phyloP scores from a whole-genome alignment of 2,797 vertebrate species.

The Holocentrus rufus region DNA sequence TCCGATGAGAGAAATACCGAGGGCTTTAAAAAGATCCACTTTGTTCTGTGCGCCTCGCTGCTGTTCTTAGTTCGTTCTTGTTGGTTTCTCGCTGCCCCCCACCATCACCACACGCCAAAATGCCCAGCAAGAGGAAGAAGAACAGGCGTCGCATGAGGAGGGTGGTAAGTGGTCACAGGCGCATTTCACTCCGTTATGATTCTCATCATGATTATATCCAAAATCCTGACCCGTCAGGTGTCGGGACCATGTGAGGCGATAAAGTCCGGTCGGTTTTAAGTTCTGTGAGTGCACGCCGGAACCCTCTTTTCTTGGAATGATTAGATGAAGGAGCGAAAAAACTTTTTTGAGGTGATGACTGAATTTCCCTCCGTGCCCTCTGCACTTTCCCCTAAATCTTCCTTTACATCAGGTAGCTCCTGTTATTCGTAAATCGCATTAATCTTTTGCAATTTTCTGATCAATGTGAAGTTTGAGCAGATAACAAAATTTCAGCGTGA shows the following conservation, averaged over 20 bases:
- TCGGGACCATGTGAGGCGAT: no score
- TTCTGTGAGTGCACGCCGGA: no score
- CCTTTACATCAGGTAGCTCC: no score
- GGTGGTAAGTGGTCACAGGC: slow-evolving; percentile 71
- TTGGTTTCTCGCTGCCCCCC: not conserved
- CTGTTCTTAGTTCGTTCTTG: slow-evolving; percentile 13
- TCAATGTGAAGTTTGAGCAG: not conserved
- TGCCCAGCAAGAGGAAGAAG: slow-evolving; percentile 85
- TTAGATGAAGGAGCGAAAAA: no score
- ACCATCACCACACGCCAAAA: slow-evolving; percentile 54
- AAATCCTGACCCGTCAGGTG: not conserved
- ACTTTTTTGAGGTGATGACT: no score
- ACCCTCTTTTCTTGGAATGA: not conserved
- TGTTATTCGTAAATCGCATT: no score
- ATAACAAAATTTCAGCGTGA: not conserved
- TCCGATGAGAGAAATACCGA: slow-evolving; percentile 57
- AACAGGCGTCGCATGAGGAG: slow-evolving; percentile 81
- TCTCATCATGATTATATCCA: not conserved
- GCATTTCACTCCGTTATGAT: slow-evolving; percentile 11
- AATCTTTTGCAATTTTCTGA: no score
- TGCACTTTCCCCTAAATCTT: no score
- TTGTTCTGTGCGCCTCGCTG: slow-evolving; percentile 23
- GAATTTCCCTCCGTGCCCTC: no score
- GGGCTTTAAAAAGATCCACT: slow-evolving; percentile 72
- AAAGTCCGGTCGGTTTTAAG: not conserved